phyloP scores from a whole-genome alignment of 2,113 vertebrate species.

The Copsychus sechellarum region DNA sequence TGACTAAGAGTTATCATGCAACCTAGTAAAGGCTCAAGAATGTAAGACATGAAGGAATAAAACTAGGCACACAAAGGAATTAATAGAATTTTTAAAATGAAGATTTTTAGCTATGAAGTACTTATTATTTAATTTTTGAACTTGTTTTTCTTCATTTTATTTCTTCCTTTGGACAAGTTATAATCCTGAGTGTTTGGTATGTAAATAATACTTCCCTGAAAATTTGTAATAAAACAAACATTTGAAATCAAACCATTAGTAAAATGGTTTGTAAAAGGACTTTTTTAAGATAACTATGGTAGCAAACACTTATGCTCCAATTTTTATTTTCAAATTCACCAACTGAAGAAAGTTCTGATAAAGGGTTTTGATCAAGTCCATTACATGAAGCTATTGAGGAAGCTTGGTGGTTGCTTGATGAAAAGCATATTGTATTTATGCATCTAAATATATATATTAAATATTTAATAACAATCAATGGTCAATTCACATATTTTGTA shows the following conservation, averaged over 20 bases:
- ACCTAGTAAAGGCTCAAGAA: not conserved
- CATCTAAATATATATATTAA: not conserved
- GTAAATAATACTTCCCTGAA: not conserved
- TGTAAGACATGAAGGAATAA: not conserved
- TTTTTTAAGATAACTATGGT: not conserved
- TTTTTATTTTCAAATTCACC: slow-evolving; percentile 13
- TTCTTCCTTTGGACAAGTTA: not conserved
- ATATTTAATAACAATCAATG: not conserved
- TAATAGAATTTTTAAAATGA: not conserved
- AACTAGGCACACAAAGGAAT: not conserved
- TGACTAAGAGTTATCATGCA: not conserved
- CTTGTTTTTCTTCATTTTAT: not conserved
- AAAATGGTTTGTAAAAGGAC: not conserved
- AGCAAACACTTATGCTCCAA: not conserved
- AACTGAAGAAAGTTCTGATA: slow-evolving; percentile 9
- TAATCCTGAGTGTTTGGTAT: not conserved
- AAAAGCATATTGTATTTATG: not conserved
- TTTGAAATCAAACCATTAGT: not conserved
- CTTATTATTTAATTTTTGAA: not conserved
- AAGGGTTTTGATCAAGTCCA: not conserved
- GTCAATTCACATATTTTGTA: not conserved
- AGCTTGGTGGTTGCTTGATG: not conserved
- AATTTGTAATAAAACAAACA: not conserved
- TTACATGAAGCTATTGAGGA: not conserved
- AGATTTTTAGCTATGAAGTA: not conserved